These are phyloP conservation scores for Drosophila ercepeae DNA, from an alignment of 1,140 invertebrate species.

Conservation along the genomic window DNA sequence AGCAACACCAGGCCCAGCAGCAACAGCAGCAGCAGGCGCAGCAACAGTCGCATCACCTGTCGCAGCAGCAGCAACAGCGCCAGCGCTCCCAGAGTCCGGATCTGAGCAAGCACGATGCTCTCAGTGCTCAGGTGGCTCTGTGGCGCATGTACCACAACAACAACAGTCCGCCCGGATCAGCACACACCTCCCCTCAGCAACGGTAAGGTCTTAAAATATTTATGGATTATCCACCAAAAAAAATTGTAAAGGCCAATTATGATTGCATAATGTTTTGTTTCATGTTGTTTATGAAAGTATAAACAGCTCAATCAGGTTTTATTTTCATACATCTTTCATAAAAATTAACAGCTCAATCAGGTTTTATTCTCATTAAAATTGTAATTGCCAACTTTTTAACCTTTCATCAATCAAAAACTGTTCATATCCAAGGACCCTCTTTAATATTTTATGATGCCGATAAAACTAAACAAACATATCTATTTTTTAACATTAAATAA, in stretches of 20 bases:
- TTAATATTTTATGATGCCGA: not conserved
- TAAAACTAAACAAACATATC: too few species aligned
- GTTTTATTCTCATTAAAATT: not conserved
- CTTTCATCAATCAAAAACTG: not conserved
- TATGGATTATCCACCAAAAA: not conserved
- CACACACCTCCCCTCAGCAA: slow-evolving; percentile 76
- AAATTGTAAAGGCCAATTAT: not conserved
- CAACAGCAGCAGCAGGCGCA: slow-evolving; percentile 83
- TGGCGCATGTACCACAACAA: slow-evolving; percentile 93
- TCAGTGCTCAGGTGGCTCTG: slow-evolving; percentile 89
- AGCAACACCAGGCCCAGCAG: slow-evolving; percentile 85
- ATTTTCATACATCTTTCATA: not conserved
- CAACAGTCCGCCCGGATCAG: slow-evolving; percentile 80
- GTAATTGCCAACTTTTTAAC: not conserved
- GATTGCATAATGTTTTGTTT: slow-evolving; percentile 3
- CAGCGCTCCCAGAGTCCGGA: slow-evolving; percentile 86
- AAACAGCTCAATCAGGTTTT: not conserved
- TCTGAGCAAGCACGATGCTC: slow-evolving; percentile 85
- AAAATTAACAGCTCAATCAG: not conserved
- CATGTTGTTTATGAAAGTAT: not conserved
- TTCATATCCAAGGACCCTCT: not conserved
- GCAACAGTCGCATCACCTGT: slow-evolving; percentile 84
- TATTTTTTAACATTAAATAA: not conserved
- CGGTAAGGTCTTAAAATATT: slow-evolving; percentile 43
- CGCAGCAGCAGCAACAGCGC: slow-evolving; percentile 77